Percentiles rank a stretch among this genome's conserved stretches.
Conservation (phyloP, 2,888 invertebrate species). For the Drosophila ochracea region DNA sequence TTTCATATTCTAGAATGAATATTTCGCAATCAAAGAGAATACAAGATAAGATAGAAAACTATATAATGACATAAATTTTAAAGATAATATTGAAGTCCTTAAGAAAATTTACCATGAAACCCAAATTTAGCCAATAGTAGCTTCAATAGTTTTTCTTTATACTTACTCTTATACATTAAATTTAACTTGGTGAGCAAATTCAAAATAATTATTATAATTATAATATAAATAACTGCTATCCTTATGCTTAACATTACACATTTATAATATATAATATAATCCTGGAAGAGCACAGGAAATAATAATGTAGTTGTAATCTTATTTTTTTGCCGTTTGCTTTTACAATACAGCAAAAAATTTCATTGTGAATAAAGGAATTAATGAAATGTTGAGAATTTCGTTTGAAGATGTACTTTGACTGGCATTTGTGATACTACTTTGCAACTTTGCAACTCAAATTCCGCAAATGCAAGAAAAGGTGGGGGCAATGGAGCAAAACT, state of each 20-base stretch:
- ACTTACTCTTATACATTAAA: too few relatives aligned
- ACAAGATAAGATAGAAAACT: background rate
- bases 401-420: constrained; percentile 9
- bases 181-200: background rate
- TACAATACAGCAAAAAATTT: background rate
- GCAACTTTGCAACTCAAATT: constrained; percentile 14
- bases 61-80: background rate
- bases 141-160: background rate
- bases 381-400: constrained; percentile 14
- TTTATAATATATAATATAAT: background rate
- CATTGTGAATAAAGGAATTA: background rate
- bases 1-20: background rate
- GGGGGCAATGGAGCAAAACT: background rate
- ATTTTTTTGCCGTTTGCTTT: background rate
- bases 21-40: background rate
- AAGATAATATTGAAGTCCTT: background rate
- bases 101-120: background rate
- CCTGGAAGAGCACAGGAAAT: background rate
- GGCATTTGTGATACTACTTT: constrained; percentile 11
- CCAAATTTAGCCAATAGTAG: background rate
- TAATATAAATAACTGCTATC: background rate
- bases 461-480: background rate
- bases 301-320: background rate
- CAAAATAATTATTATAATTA: background rate
- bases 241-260: background rate